These are phyloP conservation scores for Thinocorus orbignyianus DNA, from an alignment of 2,113 vertebrate species.

Conservation along the genomic window DNA sequence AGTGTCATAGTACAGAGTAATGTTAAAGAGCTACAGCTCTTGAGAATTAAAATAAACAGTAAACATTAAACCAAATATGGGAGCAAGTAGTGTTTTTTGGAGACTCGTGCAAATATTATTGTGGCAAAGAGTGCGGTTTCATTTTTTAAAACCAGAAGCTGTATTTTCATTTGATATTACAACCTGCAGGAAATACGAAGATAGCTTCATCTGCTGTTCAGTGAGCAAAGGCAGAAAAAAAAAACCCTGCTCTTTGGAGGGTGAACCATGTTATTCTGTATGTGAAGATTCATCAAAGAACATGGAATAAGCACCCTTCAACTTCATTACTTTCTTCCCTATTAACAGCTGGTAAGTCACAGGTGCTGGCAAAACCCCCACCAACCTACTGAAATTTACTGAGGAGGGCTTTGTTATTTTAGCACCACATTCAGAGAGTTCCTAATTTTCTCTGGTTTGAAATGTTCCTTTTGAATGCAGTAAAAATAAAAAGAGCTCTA, in stretches of 20 bases:
- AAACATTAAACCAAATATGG: neutral
- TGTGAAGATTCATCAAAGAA: conserved; percentile 1
- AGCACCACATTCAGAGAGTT: conserved; percentile 47
- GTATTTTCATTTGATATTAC: neutral
- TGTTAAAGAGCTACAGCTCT: neutral
- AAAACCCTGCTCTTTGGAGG: neutral
- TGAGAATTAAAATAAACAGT: neutral
- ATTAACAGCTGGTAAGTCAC: conserved; percentile 57
- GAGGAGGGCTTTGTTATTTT: conserved; percentile 60
- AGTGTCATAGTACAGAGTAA: neutral
- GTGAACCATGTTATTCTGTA: neutral
- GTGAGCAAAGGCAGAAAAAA: neutral
- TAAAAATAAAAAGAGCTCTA: conserved; percentile 32
- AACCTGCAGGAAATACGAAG: neutral
- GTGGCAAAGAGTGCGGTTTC: neutral
- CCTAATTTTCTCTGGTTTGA: conserved; percentile 66
- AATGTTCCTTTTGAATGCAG: conserved; percentile 44
- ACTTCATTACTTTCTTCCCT: neutral
- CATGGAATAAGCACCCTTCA: neutral
- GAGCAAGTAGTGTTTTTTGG: neutral
- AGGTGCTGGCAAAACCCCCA: conserved; percentile 55
- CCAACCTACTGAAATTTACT: neutral
- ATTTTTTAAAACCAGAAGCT: neutral
- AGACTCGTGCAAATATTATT: neutral
- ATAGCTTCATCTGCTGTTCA: neutral